phyloP scores from a whole-genome alignment of 2,113 vertebrate genomes.

The Ahaetulla prasina region DNA sequence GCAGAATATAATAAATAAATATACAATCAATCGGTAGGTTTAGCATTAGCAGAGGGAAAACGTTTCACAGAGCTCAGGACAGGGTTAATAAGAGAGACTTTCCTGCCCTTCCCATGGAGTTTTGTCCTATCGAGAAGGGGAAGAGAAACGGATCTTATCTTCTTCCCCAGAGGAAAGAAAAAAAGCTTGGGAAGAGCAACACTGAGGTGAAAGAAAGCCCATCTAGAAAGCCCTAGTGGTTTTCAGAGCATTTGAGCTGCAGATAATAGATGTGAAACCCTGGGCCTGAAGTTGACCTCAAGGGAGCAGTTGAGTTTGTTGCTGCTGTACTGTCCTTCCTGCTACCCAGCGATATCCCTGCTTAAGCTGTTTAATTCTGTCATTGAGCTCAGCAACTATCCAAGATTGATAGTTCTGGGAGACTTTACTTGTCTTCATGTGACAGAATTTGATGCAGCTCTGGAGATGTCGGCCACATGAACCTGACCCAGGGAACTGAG shows the following conservation, averaged over 20 bases:
- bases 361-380: background rate
- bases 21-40: background rate
- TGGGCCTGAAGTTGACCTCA: background rate
- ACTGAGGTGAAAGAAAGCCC: background rate
- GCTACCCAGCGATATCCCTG: background rate
- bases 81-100: background rate
- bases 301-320: background rate
- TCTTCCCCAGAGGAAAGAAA: background rate
- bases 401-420: background rate
- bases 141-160: background rate
- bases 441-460: background rate
- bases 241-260: background rate
- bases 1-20: background rate
- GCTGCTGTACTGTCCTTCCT: background rate
- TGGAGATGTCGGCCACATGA: background rate
- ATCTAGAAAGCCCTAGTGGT: background rate
- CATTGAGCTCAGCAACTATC: background rate
- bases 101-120: background rate
- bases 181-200: background rate
- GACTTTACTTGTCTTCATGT: background rate
- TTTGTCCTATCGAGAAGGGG: background rate
- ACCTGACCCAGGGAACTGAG: background rate
- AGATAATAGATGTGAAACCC: background rate
- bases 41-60: background rate
- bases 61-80: background rate